phyloP scores from a whole-genome alignment of 2,113 vertebrate genomes.

The Chloropsis hardwickii region DNA sequence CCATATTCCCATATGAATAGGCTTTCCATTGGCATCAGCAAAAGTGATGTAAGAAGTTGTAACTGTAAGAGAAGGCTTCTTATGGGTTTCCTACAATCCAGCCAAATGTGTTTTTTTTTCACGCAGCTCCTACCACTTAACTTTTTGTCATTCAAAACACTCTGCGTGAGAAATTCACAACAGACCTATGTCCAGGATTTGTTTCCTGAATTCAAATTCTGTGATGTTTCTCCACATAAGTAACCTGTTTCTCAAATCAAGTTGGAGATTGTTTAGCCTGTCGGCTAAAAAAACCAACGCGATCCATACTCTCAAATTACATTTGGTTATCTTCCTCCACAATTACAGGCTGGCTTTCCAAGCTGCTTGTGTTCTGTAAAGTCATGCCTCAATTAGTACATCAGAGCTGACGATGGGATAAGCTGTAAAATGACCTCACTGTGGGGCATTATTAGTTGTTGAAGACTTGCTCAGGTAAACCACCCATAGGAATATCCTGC shows the following conservation, averaged over 20 bases:
- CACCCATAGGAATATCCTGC: neutral
- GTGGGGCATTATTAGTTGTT: neutral
- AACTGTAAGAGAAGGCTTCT: neutral
- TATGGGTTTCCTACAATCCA: neutral
- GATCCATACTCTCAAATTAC: neutral
- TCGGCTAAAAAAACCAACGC: neutral
- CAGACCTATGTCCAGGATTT: neutral
- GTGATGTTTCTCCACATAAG: neutral
- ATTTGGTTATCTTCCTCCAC: neutral
- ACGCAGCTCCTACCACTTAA: neutral
- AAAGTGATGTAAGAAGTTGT: neutral
- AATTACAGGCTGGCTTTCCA: neutral
- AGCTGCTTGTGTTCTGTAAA: neutral
- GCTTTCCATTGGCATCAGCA: neutral
- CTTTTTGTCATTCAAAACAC: neutral
- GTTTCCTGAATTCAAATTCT: neutral
- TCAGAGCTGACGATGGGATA: neutral
- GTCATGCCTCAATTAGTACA: neutral
- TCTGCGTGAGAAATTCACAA: rapidly evolving
- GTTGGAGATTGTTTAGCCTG: neutral
- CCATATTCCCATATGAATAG: neutral
- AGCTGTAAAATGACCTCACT: neutral
- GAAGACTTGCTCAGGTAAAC: neutral
- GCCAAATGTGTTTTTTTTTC: neutral
- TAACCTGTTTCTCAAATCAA: neutral